Conservation (phyloP, 2,113 vertebrate species). For the Proterorhinus semilunaris region DNA sequence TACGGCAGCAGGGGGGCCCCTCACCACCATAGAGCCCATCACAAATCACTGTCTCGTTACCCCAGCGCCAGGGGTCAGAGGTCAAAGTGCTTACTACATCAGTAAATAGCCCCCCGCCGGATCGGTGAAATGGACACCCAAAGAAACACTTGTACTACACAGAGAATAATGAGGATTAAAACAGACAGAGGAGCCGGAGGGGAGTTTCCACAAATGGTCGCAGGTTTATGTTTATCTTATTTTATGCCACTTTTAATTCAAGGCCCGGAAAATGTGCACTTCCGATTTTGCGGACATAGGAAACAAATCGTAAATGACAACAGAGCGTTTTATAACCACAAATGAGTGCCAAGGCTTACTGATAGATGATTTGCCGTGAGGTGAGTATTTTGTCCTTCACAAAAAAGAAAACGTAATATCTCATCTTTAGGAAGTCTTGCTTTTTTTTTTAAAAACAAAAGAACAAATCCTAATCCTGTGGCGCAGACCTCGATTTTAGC, state of each 20-base stretch:
- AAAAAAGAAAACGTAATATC: too few species aligned
- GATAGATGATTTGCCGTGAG: too few species aligned
- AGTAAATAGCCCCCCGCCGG: constrained; percentile 8
- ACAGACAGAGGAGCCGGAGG: not conserved
- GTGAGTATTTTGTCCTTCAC: too few species aligned
- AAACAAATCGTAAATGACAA: not conserved
- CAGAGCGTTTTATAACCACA: too few species aligned
- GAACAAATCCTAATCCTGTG: too few species aligned
- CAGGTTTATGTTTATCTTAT: not conserved
- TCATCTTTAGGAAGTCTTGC: too few species aligned
- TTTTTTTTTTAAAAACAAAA: too few species aligned
- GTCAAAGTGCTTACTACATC: constrained; percentile 33
- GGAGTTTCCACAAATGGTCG: not conserved
- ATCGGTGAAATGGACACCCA: not conserved
- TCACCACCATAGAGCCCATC: not conserved
- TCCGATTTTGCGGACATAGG: not conserved
- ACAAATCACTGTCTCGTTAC: constrained; percentile 47
- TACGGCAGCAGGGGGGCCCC: constrained; percentile 27
- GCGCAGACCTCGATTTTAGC: too few species aligned
- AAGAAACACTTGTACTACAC: not conserved
- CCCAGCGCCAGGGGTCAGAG: constrained; percentile 26
- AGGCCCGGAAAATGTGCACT: not conserved
- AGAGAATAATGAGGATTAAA: not conserved
- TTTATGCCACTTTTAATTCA: not conserved
- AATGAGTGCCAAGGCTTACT: too few species aligned